Percentiles rank a stretch among this genome's conserved stretches.
Conservation (phyloP, 2,888 invertebrate species). For the Proisotoma minuta region DNA sequence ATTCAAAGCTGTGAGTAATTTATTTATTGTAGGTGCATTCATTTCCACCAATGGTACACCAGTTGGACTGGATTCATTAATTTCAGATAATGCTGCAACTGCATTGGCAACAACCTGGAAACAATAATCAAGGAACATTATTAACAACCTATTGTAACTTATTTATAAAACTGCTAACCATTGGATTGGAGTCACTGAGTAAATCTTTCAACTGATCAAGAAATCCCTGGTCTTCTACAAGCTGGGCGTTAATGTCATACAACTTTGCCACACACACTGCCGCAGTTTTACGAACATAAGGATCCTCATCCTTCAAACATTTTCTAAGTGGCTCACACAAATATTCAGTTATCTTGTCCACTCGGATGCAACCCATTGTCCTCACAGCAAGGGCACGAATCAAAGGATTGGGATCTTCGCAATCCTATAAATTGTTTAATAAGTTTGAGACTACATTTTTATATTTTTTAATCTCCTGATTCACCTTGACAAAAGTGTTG, state of each 20-base stretch:
- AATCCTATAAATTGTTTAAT: constrained; percentile 66
- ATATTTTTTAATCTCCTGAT: not conserved
- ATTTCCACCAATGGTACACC: constrained; percentile 93
- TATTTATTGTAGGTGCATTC: constrained; percentile 96
- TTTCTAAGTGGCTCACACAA: constrained; percentile 95
- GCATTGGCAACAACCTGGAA: constrained; percentile 88
- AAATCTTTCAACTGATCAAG: constrained; percentile 94
- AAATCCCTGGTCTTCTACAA: constrained; percentile 85
- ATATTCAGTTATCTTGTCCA: constrained; percentile 99
- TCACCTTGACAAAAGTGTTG: constrained; percentile 98
- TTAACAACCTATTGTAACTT: not conserved
- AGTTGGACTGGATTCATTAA: constrained; percentile 92
- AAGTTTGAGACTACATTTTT: not conserved
- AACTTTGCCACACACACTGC: constrained; percentile 99
- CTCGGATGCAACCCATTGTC: constrained; percentile 99
- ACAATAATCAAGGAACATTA: constrained; percentile 11
- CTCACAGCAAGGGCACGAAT: constrained; percentile 96
- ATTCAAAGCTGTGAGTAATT: constrained; percentile 93
- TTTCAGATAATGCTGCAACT: constrained; percentile 96
- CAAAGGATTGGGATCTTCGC: constrained; percentile 98
- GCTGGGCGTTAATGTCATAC: constrained; percentile 81
- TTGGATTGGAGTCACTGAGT: constrained; percentile 97
- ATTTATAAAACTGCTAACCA: constrained; percentile 60
- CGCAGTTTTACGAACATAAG: constrained; percentile 96
- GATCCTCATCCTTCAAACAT: constrained; percentile 91